Percentiles rank a stretch among this genome's conserved stretches.
phyloP scores from a whole-genome alignment of 2,113 vertebrate species.

The Bos taurus region ARS-UCD2.0 NC_037338.1:43020001-43020500 shows the following conservation, averaged over 20 bases:
- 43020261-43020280: not conserved
- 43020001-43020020: not conserved
- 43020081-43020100: not conserved
- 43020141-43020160: not conserved
- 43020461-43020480: not conserved
- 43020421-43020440: not conserved
- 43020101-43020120: not conserved
- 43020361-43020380: not conserved
- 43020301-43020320: not conserved
- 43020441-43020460: not conserved
- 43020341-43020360: not conserved
- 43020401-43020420: not conserved
- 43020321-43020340: not conserved
- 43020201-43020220: not conserved
- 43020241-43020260: conserved; percentile 23
- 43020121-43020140: not conserved
- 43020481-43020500: not conserved
- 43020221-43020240: conserved; percentile 29
- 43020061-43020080: not conserved
- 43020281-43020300: conserved; percentile 14
- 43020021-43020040: not conserved
- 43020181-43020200: not conserved
- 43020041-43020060: not conserved
- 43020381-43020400: not conserved
- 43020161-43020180: not conserved